These are phyloP conservation scores for Reinhardtius hippoglossoides DNA, from an alignment of 2,113 vertebrate species.

Conservation along the genomic window DNA sequence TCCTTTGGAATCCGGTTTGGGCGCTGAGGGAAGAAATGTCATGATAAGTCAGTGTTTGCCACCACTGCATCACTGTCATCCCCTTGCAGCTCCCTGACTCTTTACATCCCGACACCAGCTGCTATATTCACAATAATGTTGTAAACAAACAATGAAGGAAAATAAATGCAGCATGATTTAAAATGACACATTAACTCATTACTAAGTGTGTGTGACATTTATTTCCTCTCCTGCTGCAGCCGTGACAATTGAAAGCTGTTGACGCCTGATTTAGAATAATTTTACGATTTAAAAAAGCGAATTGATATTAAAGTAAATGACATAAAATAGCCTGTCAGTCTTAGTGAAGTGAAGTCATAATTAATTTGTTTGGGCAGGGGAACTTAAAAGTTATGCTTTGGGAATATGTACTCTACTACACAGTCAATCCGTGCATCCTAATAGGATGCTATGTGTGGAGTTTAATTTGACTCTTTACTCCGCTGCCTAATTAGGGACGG, in stretches of 20 bases:
- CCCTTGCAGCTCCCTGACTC: not conserved
- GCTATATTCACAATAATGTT: not conserved
- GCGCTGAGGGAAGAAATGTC: conserved; percentile 78
- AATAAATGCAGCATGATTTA: not conserved
- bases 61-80: conserved; percentile 24
- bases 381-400: conserved; percentile 28
- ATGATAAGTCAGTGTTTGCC: conserved; percentile 20
- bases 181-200: not conserved
- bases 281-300: not conserved
- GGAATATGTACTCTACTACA: conserved; percentile 39
- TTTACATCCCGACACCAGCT: not conserved
- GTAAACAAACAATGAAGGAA: not conserved
- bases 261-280: conserved; percentile 1
- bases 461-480: conserved; percentile 75
- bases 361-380: conserved; percentile 43
- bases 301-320: conserved; percentile 4
- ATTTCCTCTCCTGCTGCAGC: conserved; percentile 9
- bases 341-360: conserved; percentile 28
- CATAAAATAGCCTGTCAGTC: conserved; percentile 7
- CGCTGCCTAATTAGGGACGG: conserved; percentile 75
- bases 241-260: conserved; percentile 1
- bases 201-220: not conserved
- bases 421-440: conserved; percentile 58
- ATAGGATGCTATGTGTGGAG: conserved; percentile 57
- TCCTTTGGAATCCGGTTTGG: conserved; percentile 94